Evolutionary conservation across 2,113 vertebrate species (phyloP).

Genomic region (Tragelaphus imberbis): DNA sequence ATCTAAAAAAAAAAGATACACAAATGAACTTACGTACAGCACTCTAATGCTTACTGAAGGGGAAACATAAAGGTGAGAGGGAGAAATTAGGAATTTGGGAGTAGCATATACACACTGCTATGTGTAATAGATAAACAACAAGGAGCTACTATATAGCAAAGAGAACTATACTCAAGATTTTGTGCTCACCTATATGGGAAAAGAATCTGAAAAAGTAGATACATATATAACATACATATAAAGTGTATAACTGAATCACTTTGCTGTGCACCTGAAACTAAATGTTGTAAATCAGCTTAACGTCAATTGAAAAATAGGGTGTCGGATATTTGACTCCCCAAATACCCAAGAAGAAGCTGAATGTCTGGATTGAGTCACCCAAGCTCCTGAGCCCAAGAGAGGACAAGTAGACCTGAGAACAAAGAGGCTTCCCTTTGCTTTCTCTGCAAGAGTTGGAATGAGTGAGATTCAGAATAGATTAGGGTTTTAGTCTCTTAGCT

Average conservation of each 20-base stretch:
- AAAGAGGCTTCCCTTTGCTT: background rate
- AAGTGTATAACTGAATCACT: background rate
- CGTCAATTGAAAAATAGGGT: background rate
- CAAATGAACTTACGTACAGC: background rate
- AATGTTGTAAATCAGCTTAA: background rate
- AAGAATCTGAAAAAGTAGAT: background rate
- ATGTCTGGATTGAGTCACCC: background rate
- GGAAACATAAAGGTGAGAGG: background rate
- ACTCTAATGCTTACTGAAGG: background rate
- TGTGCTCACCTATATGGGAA: background rate
- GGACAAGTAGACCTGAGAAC: background rate
- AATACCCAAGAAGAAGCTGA: background rate
- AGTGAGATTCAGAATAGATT: background rate
- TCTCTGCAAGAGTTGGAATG: background rate
- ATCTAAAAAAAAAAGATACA: background rate
- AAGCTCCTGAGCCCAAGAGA: background rate
- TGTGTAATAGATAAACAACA: background rate
- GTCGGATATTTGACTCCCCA: background rate
- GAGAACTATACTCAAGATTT: background rate
- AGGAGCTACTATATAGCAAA: background rate
- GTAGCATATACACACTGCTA: background rate
- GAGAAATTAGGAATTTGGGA: background rate
- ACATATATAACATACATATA: background rate
- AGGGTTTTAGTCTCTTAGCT: background rate
- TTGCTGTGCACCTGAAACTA: background rate